Percentiles rank a stretch among this genome's conserved stretches.
phyloP scores from a whole-genome alignment of 1,140 invertebrate genomes.

The Drosophila nikananu region DNA sequence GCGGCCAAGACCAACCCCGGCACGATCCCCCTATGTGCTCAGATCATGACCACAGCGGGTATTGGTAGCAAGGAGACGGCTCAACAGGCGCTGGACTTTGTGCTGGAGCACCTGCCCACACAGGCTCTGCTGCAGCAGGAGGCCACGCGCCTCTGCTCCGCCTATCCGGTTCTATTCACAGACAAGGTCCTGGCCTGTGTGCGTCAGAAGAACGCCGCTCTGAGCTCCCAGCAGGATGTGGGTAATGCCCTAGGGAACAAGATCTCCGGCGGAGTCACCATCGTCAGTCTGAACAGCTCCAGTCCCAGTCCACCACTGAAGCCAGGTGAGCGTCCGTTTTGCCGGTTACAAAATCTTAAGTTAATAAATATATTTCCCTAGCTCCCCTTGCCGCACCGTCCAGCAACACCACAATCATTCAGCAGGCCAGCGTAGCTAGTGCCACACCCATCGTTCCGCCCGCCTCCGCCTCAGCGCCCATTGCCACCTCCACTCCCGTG shows the following conservation, averaged over 20 bases:
- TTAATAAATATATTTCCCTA: background rate
- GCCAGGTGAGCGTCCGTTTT: slow-evolving; percentile 28
- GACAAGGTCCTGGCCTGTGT: slow-evolving; percentile 91
- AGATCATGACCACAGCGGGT: slow-evolving; percentile 89
- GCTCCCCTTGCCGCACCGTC: slow-evolving; percentile 37
- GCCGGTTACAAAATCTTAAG: background rate
- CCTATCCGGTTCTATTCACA: slow-evolving; percentile 91
- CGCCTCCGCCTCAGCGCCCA: slow-evolving; percentile 21
- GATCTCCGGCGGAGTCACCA: slow-evolving; percentile 90
- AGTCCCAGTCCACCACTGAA: slow-evolving; percentile 48
- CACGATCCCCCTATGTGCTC: slow-evolving; percentile 88
- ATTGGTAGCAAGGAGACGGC: slow-evolving; percentile 90
- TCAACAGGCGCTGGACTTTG: slow-evolving; percentile 92
- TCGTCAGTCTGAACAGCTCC: slow-evolving; percentile 89
- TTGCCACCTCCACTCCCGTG: slow-evolving; percentile 51
- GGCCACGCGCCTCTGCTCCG: slow-evolving; percentile 91
- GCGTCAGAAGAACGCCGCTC: slow-evolving; percentile 87
- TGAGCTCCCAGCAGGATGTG: slow-evolving; percentile 85
- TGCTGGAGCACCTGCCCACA: slow-evolving; percentile 90
- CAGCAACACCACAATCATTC: slow-evolving; percentile 36
- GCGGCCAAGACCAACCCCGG: slow-evolving; percentile 89
- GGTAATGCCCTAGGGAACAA: slow-evolving; percentile 87
- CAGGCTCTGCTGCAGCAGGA: slow-evolving; percentile 91
- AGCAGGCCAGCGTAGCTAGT: slow-evolving; percentile 17
- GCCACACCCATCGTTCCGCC: slow-evolving; percentile 32